A percentile compares a stretch with the other conserved stretches of the same genome.
These are phyloP conservation scores for Pachypeltis micranthus DNA, from an alignment of 1,140 invertebrate species.

Conservation along the genomic window DNA sequence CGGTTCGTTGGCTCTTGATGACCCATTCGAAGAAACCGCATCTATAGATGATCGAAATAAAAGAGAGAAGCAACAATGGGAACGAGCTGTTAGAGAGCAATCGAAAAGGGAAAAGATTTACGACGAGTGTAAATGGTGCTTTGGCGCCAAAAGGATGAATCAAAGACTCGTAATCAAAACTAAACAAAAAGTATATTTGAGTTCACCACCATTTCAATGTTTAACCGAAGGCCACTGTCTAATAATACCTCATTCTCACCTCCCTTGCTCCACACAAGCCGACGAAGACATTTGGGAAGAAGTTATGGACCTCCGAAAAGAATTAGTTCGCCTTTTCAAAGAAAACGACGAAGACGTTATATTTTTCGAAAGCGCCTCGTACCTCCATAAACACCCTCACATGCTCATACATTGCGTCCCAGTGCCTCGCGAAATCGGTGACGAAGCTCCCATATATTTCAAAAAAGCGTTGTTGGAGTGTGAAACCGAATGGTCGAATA, in stretches of 20 bases:
- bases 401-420: slow-evolving; percentile 83
- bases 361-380: slow-evolving; percentile 79
- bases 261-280: slow-evolving; percentile 57
- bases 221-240: slow-evolving; percentile 79
- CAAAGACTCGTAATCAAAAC: slow-evolving; percentile 81
- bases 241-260: slow-evolving; percentile 73
- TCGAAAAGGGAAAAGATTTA: slow-evolving; percentile 52
- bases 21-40: slow-evolving; percentile 69
- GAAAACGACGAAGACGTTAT: slow-evolving; percentile 63
- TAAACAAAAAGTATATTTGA: slow-evolving; percentile 68
- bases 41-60: slow-evolving; percentile 48
- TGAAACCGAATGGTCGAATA: slow-evolving; percentile 86
- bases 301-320: slow-evolving; percentile 61
- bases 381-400: slow-evolving; percentile 65
- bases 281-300: slow-evolving; percentile 93
- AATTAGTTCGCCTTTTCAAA: slow-evolving; percentile 64
- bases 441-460: slow-evolving; percentile 87
- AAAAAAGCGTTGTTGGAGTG: slow-evolving; percentile 94
- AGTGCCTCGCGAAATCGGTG: slow-evolving; percentile 64
- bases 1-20: slow-evolving; percentile 68
- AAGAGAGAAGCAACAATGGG: slow-evolving; percentile 48
- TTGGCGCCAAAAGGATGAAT: slow-evolving; percentile 63
- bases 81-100: slow-evolving; percentile 61
- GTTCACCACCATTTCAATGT: slow-evolving; percentile 63
- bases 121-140: slow-evolving; percentile 70